These are phyloP conservation scores for Drosophila melanica DNA, from an alignment of 1,140 invertebrate genomes.

Conservation along the genomic window DNA sequence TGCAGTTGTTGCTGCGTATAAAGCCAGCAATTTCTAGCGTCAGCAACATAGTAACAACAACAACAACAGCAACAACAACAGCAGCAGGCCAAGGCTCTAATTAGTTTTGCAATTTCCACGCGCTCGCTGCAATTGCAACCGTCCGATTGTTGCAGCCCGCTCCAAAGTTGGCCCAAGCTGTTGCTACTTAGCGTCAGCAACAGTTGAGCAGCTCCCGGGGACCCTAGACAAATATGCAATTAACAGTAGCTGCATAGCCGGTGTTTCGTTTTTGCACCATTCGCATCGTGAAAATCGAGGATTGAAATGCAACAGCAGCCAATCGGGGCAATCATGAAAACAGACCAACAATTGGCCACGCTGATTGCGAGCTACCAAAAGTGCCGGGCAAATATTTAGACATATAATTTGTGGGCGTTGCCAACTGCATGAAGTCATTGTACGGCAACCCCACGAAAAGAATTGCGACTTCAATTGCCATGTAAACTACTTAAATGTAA, in stretches of 20 bases:
- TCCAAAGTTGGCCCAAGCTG: constrained; percentile 45
- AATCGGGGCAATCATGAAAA: constrained; percentile 45
- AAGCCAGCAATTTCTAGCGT: constrained; percentile 77
- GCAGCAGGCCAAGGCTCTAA: constrained; percentile 74
- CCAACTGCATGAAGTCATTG: constrained; percentile 59
- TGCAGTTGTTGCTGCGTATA: constrained; percentile 58
- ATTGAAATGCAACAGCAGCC: constrained; percentile 59
- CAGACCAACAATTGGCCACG: constrained; percentile 55
- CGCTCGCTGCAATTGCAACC: constrained; percentile 57
- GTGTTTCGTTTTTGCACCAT: constrained; percentile 43
- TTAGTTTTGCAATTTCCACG: constrained; percentile 82
- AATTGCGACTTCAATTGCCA: constrained; percentile 34
- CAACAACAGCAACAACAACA: constrained; percentile 42
- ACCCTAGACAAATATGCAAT: constrained; percentile 78
- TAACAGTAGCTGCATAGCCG: constrained; percentile 58
- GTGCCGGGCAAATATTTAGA: constrained; percentile 75
- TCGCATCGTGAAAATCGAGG: constrained; percentile 68
- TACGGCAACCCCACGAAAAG: constrained; percentile 34
- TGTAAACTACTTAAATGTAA: constrained; percentile 55
- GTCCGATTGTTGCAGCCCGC: constrained; percentile 4
- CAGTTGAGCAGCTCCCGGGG: constrained; percentile 53
- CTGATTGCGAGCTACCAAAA: constrained; percentile 72
- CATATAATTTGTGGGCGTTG: constrained; percentile 73
- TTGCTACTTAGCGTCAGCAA: constrained; percentile 76
- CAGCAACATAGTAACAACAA: constrained; percentile 27